These are phyloP conservation scores for Ditylenchus weischeri DNA, from an alignment of 2,888 invertebrate species.

Conservation along the genomic window DNA sequence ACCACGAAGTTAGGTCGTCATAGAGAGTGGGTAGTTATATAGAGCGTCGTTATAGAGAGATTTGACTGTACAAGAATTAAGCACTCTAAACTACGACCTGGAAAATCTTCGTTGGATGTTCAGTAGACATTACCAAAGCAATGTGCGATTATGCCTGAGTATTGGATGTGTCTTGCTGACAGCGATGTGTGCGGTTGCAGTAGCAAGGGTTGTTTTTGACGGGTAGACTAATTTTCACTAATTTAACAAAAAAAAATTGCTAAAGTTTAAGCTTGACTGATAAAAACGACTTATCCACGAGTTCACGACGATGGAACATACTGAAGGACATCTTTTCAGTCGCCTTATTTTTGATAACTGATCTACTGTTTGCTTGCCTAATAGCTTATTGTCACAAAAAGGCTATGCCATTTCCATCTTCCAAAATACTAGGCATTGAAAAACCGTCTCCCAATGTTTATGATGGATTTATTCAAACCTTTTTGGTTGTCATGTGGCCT, in stretches of 20 bases:
- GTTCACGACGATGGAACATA: too few species aligned
- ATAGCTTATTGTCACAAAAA: not conserved
- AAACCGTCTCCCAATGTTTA: not conserved
- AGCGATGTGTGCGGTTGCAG: not conserved
- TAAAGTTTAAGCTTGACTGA: too few species aligned
- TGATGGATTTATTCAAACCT: constrained; percentile 10
- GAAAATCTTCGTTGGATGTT: constrained; percentile 10
- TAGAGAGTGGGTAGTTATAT: too few species aligned
- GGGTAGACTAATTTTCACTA: not conserved
- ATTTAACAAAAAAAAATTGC: too few species aligned
- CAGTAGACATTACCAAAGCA: not conserved
- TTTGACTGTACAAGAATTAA: not conserved
- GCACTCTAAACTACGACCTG: constrained; percentile 1
- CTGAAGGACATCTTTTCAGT: not conserved
- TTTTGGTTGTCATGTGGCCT: not conserved
- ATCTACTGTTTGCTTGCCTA: not conserved
- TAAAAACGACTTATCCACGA: too few species aligned
- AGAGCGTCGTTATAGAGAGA: too few species aligned
- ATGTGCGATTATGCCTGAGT: not conserved
- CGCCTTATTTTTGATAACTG: not conserved
- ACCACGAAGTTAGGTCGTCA: too few species aligned
- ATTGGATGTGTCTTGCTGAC: not conserved
- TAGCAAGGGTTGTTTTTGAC: constrained; percentile 1
- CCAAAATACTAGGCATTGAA: not conserved
- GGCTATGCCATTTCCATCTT: constrained; percentile 2